Evolutionary conservation across 2,888 invertebrate species (phyloP).

Genomic region (Noctua pronuba): DNA sequence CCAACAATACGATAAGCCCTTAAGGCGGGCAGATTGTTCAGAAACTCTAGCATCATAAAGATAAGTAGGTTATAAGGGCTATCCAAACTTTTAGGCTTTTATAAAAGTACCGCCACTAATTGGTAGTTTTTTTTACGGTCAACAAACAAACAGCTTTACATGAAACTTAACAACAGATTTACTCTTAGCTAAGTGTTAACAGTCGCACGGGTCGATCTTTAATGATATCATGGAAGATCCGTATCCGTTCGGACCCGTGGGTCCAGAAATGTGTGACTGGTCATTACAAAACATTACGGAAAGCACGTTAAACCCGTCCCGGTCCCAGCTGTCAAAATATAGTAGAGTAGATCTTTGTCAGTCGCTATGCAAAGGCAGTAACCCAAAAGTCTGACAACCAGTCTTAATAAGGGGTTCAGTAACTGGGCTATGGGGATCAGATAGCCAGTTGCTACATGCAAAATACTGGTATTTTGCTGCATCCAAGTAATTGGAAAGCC

Average conservation of each 20-base stretch:
- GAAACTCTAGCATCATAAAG: too few species aligned
- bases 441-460: not conserved
- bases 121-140: not conserved
- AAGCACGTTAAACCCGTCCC: not conserved
- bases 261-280: too few species aligned
- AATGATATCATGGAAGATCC: not conserved
- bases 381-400: not conserved
- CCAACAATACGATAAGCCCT: too few species aligned
- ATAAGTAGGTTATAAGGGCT: too few species aligned
- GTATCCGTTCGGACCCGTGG: too few species aligned
- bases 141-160: not conserved
- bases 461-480: not conserved
- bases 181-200: not conserved
- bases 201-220: not conserved
- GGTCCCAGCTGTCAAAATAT: not conserved
- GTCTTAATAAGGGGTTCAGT: not conserved
- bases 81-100: too few species aligned
- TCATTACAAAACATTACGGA: not conserved
- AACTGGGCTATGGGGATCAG: not conserved
- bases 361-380: not conserved
- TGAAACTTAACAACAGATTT: not conserved
- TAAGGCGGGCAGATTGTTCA: too few species aligned
- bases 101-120: too few species aligned
- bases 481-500: not conserved
- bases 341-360: not conserved